Conservation (phyloP, 2,113 vertebrate species). For the Colossoma macropomum region DNA sequence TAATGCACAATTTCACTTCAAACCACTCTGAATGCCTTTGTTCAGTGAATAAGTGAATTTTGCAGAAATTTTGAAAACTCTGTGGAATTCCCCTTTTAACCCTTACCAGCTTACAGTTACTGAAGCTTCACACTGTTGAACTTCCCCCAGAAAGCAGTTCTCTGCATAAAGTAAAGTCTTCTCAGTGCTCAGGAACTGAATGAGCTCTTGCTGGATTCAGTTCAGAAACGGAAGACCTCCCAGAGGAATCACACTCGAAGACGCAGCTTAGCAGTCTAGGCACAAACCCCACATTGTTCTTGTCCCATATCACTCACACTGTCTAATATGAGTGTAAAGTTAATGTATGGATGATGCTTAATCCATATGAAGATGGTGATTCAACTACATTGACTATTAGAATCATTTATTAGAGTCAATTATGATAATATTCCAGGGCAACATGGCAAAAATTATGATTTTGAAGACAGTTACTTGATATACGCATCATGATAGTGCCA, state of each 20-base stretch:
- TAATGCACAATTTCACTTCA: too few relatives aligned
- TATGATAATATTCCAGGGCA: too few relatives aligned
- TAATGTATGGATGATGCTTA: too few relatives aligned
- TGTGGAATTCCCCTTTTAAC: too few relatives aligned
- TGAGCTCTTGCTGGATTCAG: background rate
- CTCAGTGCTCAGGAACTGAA: background rate
- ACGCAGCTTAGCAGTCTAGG: background rate
- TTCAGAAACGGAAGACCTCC: background rate
- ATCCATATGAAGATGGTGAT: too few relatives aligned
- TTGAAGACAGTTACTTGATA: too few relatives aligned
- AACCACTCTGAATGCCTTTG: too few relatives aligned
- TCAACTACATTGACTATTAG: too few relatives aligned
- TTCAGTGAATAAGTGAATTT: background rate
- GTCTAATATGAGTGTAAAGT: too few relatives aligned
- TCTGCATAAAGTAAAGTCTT: background rate
- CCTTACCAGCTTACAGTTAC: background rate
- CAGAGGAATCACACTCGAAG: background rate
- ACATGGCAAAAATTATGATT: too few relatives aligned
- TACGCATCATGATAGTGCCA: too few relatives aligned
- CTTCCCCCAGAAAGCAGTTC: background rate
- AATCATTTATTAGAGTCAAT: too few relatives aligned
- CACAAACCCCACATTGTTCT: background rate
- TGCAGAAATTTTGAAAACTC: background rate
- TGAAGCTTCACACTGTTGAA: background rate
- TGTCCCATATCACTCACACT: background rate